Evolutionary conservation across 2,797 vertebrate species (phyloP).

Genomic region (Clarias pachynema): DNA sequence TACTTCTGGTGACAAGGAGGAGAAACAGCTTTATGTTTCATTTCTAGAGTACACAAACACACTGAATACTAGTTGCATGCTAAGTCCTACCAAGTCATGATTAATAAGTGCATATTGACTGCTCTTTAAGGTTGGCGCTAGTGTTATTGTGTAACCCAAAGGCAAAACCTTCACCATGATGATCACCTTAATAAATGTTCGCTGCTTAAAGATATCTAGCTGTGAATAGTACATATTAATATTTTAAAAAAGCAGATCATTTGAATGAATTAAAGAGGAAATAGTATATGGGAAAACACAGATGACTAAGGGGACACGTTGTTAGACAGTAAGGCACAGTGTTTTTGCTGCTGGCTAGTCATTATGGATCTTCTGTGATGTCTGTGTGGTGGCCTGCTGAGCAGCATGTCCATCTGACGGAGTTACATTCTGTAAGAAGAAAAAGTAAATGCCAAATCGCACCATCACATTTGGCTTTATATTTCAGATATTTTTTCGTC

Average conservation of each 20-base stretch:
- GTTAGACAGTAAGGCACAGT: conserved; percentile 30
- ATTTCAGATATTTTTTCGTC: neutral
- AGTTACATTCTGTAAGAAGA: conserved; percentile 42
- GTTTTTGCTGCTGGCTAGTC: conserved; percentile 29
- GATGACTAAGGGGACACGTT: conserved; percentile 46
- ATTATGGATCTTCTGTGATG: conserved; percentile 53
- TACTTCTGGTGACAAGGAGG: neutral
- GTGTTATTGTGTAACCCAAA: neutral
- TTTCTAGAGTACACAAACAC: conserved; percentile 13
- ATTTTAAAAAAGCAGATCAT: neutral
- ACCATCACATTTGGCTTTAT: conserved; percentile 14
- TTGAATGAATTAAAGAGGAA: neutral
- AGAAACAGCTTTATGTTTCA: conserved; percentile 1
- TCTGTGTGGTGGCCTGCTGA: conserved; percentile 39
- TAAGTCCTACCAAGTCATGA: neutral
- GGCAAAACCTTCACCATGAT: neutral
- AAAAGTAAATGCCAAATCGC: conserved; percentile 24
- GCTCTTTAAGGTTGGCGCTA: neutral
- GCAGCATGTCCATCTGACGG: conserved; percentile 44
- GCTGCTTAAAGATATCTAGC: neutral
- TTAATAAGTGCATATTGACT: conserved; percentile 15
- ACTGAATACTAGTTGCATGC: conserved; percentile 7
- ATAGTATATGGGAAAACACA: conserved; percentile 25
- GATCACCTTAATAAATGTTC: neutral
- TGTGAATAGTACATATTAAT: neutral